Evolutionary conservation across 1,140 invertebrate species (phyloP).

Genomic region (Caenorhabditis tropicalis): DNA sequence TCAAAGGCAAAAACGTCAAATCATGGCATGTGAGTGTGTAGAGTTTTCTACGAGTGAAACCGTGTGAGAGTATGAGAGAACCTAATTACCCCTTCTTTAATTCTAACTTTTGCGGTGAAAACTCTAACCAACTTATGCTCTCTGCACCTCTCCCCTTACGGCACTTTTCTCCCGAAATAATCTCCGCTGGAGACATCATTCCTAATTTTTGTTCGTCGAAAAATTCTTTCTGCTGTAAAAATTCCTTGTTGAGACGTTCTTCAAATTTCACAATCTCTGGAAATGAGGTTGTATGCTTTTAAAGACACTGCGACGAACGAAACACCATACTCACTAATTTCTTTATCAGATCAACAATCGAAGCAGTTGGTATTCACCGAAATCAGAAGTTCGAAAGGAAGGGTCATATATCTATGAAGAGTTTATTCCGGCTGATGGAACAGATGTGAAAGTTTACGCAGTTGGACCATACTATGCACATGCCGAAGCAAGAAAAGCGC

Average conservation of each 20-base stretch:
- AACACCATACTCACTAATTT: too few species aligned
- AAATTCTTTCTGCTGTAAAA: too few species aligned
- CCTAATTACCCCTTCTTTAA: neutral
- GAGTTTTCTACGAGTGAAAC: neutral
- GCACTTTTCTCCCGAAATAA: neutral
- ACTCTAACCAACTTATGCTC: neutral
- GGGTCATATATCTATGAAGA: slow-evolving; percentile 99
- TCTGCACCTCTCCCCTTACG: slow-evolving; percentile 13
- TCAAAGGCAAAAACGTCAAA: slow-evolving; percentile 54
- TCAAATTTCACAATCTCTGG: neutral
- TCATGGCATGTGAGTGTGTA: slow-evolving; percentile 52
- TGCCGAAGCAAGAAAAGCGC: slow-evolving; percentile 97
- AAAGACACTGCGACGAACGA: too few species aligned
- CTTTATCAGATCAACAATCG: slow-evolving; percentile 92
- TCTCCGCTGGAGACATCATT: too few species aligned
- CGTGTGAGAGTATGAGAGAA: neutral
- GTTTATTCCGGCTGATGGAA: slow-evolving; percentile 99
- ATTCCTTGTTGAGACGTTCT: neutral
- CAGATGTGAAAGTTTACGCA: slow-evolving; percentile 88
- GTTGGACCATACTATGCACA: slow-evolving; percentile 98
- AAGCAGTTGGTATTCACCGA: slow-evolving; percentile 95
- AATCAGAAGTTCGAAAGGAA: slow-evolving; percentile 91
- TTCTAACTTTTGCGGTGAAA: slow-evolving; percentile 23
- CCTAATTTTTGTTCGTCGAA: too few species aligned
- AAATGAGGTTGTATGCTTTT: too few species aligned